These are phyloP conservation scores for Diaperis boleti DNA, from an alignment of 2,888 invertebrate species.

Conservation along the genomic window DNA sequence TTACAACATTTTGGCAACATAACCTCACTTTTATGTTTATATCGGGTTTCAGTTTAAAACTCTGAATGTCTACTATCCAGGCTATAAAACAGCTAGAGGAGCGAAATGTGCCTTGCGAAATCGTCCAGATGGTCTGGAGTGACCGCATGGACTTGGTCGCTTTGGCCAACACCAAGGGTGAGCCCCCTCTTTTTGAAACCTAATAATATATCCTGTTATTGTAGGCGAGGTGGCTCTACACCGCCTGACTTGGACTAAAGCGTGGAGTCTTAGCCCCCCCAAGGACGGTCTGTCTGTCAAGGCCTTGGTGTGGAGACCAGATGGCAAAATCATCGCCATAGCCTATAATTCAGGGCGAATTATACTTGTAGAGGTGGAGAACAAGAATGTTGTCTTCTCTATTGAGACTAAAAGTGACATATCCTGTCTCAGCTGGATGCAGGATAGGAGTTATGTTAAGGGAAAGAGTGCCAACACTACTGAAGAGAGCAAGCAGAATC, in stretches of 20 bases:
- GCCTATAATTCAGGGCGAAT: slow-evolving; percentile 80
- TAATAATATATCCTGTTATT: slow-evolving; percentile 39
- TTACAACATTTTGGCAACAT: not conserved
- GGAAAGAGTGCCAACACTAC: slow-evolving; percentile 48
- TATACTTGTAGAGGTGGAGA: slow-evolving; percentile 85
- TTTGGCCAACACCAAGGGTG: slow-evolving; percentile 86
- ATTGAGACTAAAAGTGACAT: slow-evolving; percentile 74
- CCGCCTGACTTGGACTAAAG: slow-evolving; percentile 92
- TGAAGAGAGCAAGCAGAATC: slow-evolving; percentile 51
- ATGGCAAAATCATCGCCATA: slow-evolving; percentile 87
- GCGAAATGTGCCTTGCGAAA: slow-evolving; percentile 82
- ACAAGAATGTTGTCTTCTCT: slow-evolving; percentile 81
- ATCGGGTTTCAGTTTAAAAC: slow-evolving; percentile 19
- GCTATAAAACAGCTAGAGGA: slow-evolving; percentile 84
- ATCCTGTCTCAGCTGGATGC: slow-evolving; percentile 79
- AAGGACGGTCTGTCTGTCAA: slow-evolving; percentile 81
- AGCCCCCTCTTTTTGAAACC: not conserved
- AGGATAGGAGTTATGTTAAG: slow-evolving; percentile 38
- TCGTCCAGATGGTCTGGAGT: slow-evolving; percentile 92
- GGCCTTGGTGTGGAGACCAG: slow-evolving; percentile 92
- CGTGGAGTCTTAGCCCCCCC: slow-evolving; percentile 85
- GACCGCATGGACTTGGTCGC: slow-evolving; percentile 94
- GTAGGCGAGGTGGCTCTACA: slow-evolving; percentile 89
- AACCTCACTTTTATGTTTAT: too few species aligned
- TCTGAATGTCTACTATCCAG: slow-evolving; percentile 44